Base-by-base conservation (phyloP, 2,113 vertebrate genomes). In the Eulacestoma nigropectus region DNA sequence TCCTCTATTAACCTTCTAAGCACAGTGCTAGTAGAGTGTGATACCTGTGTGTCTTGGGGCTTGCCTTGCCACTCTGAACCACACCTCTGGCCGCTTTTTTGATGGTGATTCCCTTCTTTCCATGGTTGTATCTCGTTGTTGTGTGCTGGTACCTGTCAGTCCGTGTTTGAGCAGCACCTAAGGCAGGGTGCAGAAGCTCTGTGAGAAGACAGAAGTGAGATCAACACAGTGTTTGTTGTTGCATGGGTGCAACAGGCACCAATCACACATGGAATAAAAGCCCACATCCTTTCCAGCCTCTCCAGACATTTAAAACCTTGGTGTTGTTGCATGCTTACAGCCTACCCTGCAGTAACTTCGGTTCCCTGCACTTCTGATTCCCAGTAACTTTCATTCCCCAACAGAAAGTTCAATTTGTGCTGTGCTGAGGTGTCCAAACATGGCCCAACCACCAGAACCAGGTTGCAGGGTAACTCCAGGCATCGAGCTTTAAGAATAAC, bases 41-140 rank as follows among this genome's bases (percentile, higher is more conserved):
- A 8, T 19, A 7, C 23, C 74, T 18, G 32, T 6, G 42, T 57
- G 6, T 2, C 26, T 21, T 5, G 3, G 26, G 30, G 27, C 44
- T 41, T 12, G 55, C 55, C 25, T 29, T 60, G 59, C 37, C 9
- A 0, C 50, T 47, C 62, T 13, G 26, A 41, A 7, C 39, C 2
- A 3, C 32, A 1, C 19, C 26, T 20, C 14, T 7, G 57, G 77
- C 41, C 33, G 73, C 8, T 30, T 39, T 65, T 60, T 7, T 16
- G 49, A 1, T 10, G 70, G 49, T 2, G 23, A 6, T 50, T 37
- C 65, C 46, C 22, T 13, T 25, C 26, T 30, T 27, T 10, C 35
- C 57, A 6, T 20, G 4, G 23, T 0, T 8, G 30, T 18, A 0
- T 5, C 53, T 18, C 2, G 0, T 41, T 27, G 5, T 6, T 16